phyloP scores from a whole-genome alignment of 1,140 invertebrate species.

The Trichomalopsis sarcophagae region DNA sequence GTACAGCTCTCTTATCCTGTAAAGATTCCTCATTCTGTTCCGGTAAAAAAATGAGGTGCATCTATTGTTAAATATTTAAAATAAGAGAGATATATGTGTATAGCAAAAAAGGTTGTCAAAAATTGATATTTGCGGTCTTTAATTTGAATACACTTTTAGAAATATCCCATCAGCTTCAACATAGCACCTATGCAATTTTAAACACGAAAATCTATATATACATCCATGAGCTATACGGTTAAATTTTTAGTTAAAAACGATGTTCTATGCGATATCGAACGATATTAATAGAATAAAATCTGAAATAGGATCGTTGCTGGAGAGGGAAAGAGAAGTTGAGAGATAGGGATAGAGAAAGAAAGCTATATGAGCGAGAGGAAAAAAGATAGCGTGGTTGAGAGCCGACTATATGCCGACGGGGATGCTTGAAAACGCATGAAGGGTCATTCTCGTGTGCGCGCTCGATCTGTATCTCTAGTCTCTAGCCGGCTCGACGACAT shows the following conservation, averaged over 20 bases:
- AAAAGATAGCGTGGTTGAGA: neutral
- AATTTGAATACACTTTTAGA: too few relatives aligned
- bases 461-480: neutral
- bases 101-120: too few relatives aligned
- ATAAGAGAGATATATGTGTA: too few relatives aligned
- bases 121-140: too few relatives aligned
- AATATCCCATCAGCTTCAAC: too few relatives aligned
- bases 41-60: too few relatives aligned
- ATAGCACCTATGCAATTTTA: too few relatives aligned
- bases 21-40: too few relatives aligned
- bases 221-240: neutral
- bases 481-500: neutral
- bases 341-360: neutral
- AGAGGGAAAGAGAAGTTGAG: neutral
- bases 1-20: too few relatives aligned
- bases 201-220: too few relatives aligned
- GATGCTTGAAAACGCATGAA: slow-evolving; percentile 6
- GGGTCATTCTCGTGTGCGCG: neutral
- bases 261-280: too few relatives aligned
- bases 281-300: neutral
- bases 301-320: neutral
- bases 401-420: neutral
- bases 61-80: too few relatives aligned
- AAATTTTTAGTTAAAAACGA: neutral
- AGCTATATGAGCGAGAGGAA: neutral